Evolutionary conservation across 1,140 invertebrate species (phyloP), one percentile per base, ranked within the genome.

Genomic region (Ganaspis sp.): DNA sequence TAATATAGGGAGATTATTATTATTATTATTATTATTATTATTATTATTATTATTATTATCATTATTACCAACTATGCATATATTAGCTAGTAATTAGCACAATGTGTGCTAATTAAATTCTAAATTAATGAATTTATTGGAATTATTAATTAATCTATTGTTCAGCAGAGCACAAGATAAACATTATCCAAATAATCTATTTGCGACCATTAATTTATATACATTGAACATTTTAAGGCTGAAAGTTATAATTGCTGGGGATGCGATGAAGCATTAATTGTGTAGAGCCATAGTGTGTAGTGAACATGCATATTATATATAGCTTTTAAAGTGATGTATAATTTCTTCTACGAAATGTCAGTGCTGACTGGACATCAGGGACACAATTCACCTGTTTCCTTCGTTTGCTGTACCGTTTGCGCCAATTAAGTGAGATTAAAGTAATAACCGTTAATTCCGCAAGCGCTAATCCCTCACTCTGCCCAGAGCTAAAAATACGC

Each of bases 351-450:
- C 5, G 53, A 54, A 54, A 54, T 54, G 53, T 54, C 19, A 54
- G 53, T 26, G 4, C 17, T 54, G 3, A 11, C 53, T 54, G 21
- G 53, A 9, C 19, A 23, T 54, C 9, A 11, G 21, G 19, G 53
- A 23, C 53, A 54, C 53, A 19, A 54, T 23, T 54, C 53, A 26
- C 53, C 17, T 54, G 53, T 26, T 26, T 54, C 0, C 8, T 19
- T 11, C 53, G 2, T 54, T 23, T 23, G 17, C 21, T 9, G 0
- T 9, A 9, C 9, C 53, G 17, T 54, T 23, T 23, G 17, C 21
- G 17, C 21, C 53, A 54, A 54, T 26, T 54, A 54, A 54, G 21
- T 26, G 53, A 54, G 53, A 54, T 54, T 54, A 54, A 54, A 54
- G 53, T 23, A 54, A 54, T 54, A 54, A 54, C 53, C 53, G 21